These are phyloP conservation scores for Diaprepes abbreviatus DNA, from an alignment of 2,888 invertebrate species.

Conservation along the genomic window DNA sequence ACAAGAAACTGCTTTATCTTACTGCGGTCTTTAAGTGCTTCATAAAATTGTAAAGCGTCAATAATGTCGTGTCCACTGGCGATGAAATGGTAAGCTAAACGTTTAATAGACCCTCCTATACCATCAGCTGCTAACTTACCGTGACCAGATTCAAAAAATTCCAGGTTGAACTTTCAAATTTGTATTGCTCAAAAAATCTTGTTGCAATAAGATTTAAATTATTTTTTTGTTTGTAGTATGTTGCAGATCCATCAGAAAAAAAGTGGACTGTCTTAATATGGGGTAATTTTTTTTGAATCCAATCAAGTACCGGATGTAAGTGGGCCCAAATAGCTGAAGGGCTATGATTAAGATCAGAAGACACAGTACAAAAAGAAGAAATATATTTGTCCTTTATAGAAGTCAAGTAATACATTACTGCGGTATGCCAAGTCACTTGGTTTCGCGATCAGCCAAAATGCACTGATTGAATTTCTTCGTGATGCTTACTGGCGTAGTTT, in stretches of 20 bases:
- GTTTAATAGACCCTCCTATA: neutral
- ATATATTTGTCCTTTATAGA: neutral
- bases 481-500: slow-evolving; percentile 11
- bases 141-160: slow-evolving; percentile 16
- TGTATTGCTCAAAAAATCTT: neutral
- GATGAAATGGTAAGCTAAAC: neutral
- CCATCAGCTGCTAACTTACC: slow-evolving; percentile 14
- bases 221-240: slow-evolving; percentile 10
- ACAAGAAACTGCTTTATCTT: neutral
- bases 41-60: neutral
- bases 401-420: slow-evolving; percentile 9
- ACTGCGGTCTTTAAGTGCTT: neutral
- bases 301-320: slow-evolving; percentile 5
- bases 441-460: slow-evolving; percentile 21
- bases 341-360: neutral
- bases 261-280: slow-evolving; percentile 5
- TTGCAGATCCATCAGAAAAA: slow-evolving; percentile 17
- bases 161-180: slow-evolving; percentile 7
- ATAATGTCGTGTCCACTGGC: slow-evolving; percentile 3
- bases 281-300: neutral
- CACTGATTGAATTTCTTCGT: slow-evolving; percentile 14
- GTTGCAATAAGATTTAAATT: neutral
- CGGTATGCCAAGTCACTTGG: slow-evolving; percentile 19
- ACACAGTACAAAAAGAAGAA: slow-evolving; percentile 18
- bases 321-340: slow-evolving; percentile 11